phyloP scores from a whole-genome alignment of 2,797 vertebrate genomes.

The Yasuhikotakia modesta region DNA sequence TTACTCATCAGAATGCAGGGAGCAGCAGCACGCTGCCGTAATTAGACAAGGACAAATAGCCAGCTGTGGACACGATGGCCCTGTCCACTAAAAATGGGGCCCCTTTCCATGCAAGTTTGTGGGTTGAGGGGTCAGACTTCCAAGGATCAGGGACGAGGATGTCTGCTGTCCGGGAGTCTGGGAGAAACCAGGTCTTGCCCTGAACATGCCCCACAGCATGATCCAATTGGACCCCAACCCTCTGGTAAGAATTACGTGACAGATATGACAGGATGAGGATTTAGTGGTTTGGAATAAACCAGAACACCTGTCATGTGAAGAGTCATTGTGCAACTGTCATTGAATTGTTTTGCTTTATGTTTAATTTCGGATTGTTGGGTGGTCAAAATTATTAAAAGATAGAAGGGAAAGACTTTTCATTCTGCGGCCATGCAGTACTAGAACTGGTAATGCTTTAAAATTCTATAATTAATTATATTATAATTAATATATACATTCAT shows the following conservation, averaged over 20 bases:
- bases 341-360: neutral
- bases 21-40: constrained; percentile 87
- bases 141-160: constrained; percentile 58
- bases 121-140: constrained; percentile 68
- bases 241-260: neutral
- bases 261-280: neutral
- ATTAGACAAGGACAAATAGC: constrained; percentile 97
- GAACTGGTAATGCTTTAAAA: no score
- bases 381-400: neutral
- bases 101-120: constrained; percentile 75
- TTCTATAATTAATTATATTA: no score
- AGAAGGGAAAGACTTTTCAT: neutral
- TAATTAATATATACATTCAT: no score
- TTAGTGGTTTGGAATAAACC: neutral
- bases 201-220: neutral
- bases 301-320: neutral
- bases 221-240: neutral
- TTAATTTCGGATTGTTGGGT: neutral
- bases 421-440: no score
- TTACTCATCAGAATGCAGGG: constrained; percentile 89
- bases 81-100: constrained; percentile 81
- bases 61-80: constrained; percentile 73
- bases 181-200: constrained; percentile 64
- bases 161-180: constrained; percentile 69
- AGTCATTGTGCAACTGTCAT: neutral